phyloP scores from a whole-genome alignment of 2,797 vertebrate species.

The Pseudotriccus pelzelni region DNA sequence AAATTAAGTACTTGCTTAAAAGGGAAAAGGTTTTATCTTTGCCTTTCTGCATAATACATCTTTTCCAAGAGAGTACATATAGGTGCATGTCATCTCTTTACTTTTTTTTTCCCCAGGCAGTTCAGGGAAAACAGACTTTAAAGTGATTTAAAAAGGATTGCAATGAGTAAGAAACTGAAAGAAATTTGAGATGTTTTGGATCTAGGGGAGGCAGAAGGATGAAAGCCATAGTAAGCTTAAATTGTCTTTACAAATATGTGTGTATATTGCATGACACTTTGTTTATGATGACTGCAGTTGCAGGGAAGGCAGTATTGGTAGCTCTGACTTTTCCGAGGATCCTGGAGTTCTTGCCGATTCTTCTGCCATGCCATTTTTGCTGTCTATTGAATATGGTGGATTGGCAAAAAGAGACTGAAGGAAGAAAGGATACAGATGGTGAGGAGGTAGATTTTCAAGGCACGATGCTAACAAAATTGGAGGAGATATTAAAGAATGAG shows the following conservation, averaged over 20 bases:
- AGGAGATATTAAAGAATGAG: constrained; percentile 73
- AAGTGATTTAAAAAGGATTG: neutral
- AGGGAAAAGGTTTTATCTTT: neutral
- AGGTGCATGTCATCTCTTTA: neutral
- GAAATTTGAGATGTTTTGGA: neutral
- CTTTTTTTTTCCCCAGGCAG: neutral
- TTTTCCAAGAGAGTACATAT: neutral
- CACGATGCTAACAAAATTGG: constrained; percentile 51
- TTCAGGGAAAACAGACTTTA: neutral
- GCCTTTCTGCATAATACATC: neutral
- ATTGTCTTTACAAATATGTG: neutral
- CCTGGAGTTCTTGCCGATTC: constrained; percentile 78
- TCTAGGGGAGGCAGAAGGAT: neutral
- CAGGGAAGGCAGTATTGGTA: constrained; percentile 60
- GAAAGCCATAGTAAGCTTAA: neutral
- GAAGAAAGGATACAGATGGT: neutral
- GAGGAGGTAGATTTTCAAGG: neutral
- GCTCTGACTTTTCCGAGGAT: constrained; percentile 74
- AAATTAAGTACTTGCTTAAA: neutral
- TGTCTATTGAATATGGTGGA: constrained; percentile 35
- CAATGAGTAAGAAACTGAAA: neutral
- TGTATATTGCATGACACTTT: neutral
- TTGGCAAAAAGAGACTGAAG: neutral
- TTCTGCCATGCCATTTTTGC: constrained; percentile 79
- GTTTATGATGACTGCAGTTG: constrained; percentile 53